Percentiles rank a stretch among this genome's conserved stretches.
Evolutionary conservation across 1,140 invertebrate species (phyloP).

Genomic region (Stegodyphus dumicola): DNA sequence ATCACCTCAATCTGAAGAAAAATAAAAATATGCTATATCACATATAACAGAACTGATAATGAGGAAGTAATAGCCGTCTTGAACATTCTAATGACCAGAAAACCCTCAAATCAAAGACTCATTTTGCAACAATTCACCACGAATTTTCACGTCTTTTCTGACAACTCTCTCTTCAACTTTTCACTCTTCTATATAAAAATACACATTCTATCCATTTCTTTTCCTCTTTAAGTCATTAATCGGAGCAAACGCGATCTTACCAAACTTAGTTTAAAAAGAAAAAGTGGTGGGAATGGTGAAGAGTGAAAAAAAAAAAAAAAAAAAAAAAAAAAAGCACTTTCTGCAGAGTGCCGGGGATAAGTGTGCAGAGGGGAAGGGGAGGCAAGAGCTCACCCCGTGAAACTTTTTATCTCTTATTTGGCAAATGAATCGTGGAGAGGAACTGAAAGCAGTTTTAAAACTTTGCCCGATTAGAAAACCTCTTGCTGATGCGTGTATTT

Average conservation of each 20-base stretch:
- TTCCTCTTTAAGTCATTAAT: conserved; percentile 45
- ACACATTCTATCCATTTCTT: neutral
- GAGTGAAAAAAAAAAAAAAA: no score
- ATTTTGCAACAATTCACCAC: neutral
- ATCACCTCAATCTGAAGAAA: no score
- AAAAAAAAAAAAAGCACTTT: no score
- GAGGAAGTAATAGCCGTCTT: no score
- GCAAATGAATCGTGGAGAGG: conserved; percentile 51
- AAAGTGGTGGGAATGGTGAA: neutral
- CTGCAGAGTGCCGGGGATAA: no score
- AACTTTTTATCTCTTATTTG: conserved; percentile 49
- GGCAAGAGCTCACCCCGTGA: conserved; percentile 7
- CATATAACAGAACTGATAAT: no score
- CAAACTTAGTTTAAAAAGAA: conserved; percentile 19
- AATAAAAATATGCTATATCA: no score
- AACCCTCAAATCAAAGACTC: neutral
- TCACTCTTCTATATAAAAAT: no score
- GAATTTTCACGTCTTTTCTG: neutral
- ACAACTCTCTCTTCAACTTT: no score
- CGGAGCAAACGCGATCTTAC: conserved; percentile 23
- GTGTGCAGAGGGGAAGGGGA: neutral
- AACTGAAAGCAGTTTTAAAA: conserved; percentile 46
- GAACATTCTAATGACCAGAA: no score
- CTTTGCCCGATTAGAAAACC: conserved; percentile 51
- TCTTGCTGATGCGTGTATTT: conserved; percentile 47